Evolutionary conservation across 37 sponge, comb jelly and placozoan genomes (phyloP), one percentile per base, ranked within the genome.

Genomic region (Oopsacas minuta): DNA sequence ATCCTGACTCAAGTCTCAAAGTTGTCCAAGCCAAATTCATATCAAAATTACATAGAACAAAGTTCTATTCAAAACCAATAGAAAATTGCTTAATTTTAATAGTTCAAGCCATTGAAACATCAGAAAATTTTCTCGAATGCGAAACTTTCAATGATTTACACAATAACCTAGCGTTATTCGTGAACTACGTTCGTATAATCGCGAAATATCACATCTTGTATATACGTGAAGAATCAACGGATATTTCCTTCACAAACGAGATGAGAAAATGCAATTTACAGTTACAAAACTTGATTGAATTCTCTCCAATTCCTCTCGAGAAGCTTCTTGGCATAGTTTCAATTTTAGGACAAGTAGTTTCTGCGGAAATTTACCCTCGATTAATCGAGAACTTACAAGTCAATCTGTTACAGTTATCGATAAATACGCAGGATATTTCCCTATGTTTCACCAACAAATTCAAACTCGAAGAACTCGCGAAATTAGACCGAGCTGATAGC

Each of bases 51-150:
- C 75, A 61, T n/a, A 25, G 75, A 61, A 61, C 75, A 61, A 61
- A 61, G 30, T 61, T 61, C 75, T 61, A 25, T 61, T 61, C 30
- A 61, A 61, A 61, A 61, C 75, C 75, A n/a, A 61, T 61, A 20
- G 75, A 61, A 61, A 61, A 61, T 61, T 61, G 22, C 28, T 61
- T 61, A 61, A 25, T 61, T 25, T 61, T 61, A 12, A 61, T 61
- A 10, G 7, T 12, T 25, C 75, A 61, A n/a, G 5, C 75, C 7
- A 61, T 61, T 61, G 75, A 61, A 25, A 20, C 28, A 7, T 25
- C 30, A 3, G 75, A 25, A 12, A 20, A 20, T n/a, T 32, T 61
- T 3, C 20, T 61, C 7, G 30, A 61, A 25, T n/a, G 75, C 22
- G 22, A 61, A 20, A 61, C 30, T 20, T 61, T 61, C 75, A 61